Conservation (phyloP, 2,888 invertebrate genomes). For the Podabrus alpinus region DNA sequence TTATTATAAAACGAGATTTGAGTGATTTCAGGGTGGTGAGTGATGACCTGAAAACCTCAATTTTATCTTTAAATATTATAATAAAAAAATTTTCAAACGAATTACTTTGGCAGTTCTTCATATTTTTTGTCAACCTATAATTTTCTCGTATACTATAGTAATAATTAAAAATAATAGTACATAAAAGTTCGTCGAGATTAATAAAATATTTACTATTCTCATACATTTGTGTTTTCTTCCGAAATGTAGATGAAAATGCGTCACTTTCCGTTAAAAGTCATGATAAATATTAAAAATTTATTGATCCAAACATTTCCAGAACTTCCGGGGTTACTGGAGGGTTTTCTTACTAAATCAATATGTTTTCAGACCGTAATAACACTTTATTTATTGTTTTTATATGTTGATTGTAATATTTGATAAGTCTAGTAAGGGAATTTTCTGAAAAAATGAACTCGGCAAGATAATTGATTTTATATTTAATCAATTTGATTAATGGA, state of each 20-base stretch:
- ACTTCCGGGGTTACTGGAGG: neutral
- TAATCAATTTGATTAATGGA: neutral
- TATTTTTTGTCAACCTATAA: too few species aligned
- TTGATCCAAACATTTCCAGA: neutral
- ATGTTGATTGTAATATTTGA: neutral
- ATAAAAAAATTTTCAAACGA: neutral
- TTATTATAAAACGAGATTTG: neutral
- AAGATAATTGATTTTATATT: neutral
- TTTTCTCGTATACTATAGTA: neutral
- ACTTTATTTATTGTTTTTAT: neutral
- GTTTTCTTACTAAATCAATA: neutral
- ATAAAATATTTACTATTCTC: neutral
- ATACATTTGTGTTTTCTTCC: neutral
- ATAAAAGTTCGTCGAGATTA: too few species aligned
- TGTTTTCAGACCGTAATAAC: neutral
- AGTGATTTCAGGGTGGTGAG: neutral
- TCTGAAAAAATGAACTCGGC: neutral
- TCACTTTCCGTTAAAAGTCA: neutral
- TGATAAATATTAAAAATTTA: neutral
- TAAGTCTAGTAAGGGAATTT: neutral
- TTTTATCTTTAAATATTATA: neutral
- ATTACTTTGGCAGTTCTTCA: neutral
- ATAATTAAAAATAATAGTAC: too few species aligned
- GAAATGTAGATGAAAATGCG: neutral
- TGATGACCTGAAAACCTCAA: neutral